Conservation (phyloP, 2,888 invertebrate species). For the Nematopogon swammerdamellus region DNA sequence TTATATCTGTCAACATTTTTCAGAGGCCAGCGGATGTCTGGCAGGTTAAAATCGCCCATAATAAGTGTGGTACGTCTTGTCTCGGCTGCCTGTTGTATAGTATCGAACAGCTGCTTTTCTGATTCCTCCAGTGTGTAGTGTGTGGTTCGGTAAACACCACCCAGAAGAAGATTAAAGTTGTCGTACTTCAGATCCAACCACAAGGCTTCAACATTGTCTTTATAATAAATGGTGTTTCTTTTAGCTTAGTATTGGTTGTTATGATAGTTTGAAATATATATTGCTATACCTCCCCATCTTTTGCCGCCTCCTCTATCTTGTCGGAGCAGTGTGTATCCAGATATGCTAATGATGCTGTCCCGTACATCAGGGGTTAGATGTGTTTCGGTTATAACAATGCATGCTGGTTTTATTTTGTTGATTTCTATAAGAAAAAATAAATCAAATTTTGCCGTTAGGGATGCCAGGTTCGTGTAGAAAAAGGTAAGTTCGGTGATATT, state of each 20-base stretch:
- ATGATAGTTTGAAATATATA: neutral
- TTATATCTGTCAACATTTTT: neutral
- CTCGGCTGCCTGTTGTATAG: neutral
- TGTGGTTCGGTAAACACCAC: neutral
- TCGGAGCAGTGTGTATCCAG: neutral
- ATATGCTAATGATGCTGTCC: neutral
- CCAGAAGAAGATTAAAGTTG: neutral
- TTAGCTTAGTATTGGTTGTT: neutral
- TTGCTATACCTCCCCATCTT: constrained; percentile 1
- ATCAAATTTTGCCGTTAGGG: neutral
- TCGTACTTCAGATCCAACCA: neutral
- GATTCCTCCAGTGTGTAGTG: constrained; percentile 1
- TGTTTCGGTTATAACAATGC: neutral
- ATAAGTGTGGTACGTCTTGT: neutral
- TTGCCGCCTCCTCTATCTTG: neutral
- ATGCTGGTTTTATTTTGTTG: neutral
- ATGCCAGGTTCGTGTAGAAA: neutral
- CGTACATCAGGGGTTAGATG: neutral
- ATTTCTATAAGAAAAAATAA: neutral
- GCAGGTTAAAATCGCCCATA: neutral
- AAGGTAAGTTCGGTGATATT: neutral
- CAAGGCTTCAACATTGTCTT: neutral
- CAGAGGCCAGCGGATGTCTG: neutral
- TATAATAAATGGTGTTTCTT: neutral
- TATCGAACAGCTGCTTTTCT: neutral